Conservation (phyloP, 2,888 invertebrate species). For the Sinotaia quadrata region DNA sequence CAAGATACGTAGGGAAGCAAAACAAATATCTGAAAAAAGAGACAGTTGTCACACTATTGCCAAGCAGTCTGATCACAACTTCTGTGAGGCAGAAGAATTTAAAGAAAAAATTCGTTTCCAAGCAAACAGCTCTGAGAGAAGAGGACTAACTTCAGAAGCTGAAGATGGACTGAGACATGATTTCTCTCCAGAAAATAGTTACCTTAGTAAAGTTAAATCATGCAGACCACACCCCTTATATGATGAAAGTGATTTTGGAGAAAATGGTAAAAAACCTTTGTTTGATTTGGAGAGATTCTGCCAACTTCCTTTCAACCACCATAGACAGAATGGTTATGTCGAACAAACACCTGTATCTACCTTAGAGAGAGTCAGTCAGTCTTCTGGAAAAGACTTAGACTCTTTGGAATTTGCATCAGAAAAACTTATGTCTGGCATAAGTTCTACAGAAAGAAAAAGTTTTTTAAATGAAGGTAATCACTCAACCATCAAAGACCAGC, state of each 20-base stretch:
- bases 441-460: no score
- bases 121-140: conserved; percentile 12
- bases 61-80: neutral
- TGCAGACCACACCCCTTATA: no score
- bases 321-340: neutral
- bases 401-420: no score
- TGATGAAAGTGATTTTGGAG: no score
- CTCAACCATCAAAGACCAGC: no score
- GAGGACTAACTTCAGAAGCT: neutral
- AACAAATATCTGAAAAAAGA: neutral
- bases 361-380: conserved; percentile 2
- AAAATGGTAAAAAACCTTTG: no score
- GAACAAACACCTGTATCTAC: neutral
- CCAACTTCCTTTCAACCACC: neutral
- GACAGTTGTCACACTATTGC: conserved; percentile 2
- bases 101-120: conserved; percentile 19
- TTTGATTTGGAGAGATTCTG: neutral
- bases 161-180: neutral
- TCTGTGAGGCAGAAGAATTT: neutral
- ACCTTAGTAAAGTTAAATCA: no score
- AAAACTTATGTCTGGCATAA: no score
- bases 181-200: neutral
- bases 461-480: no score
- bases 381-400: no score
- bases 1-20: conserved; percentile 4